Evolutionary conservation across 2,113 vertebrate genomes (phyloP).

Genomic region (Trichomycterus rosablanca): DNA sequence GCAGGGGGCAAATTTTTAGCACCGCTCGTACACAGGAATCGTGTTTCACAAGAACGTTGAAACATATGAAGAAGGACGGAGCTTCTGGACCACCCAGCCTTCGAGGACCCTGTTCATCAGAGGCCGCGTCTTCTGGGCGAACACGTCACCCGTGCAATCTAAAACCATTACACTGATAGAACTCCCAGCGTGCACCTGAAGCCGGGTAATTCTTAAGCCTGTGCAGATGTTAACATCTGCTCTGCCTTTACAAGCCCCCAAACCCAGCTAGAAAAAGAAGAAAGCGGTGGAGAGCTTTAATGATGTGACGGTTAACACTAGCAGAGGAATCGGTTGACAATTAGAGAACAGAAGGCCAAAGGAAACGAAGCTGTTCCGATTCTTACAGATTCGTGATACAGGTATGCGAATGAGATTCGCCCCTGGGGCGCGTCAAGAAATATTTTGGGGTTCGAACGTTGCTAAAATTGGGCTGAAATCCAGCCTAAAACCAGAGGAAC

Average conservation of each 20-base stretch:
- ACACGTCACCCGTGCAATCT: conserved; percentile 74
- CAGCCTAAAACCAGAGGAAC: no score
- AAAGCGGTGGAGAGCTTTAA: no score
- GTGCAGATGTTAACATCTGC: conserved; percentile 97
- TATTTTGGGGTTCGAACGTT: no score
- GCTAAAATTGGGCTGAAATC: no score
- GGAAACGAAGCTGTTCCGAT: no score
- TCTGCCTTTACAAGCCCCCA: conserved; percentile 93
- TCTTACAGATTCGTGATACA: no score
- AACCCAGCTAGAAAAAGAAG: conserved; percentile 51
- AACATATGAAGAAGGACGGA: background rate
- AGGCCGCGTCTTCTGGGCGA: conserved; percentile 48
- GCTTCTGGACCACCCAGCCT: conserved; percentile 10
- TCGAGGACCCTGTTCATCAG: background rate
- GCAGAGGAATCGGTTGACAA: no score
- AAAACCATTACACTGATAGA: conserved; percentile 81
- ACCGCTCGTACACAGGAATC: background rate
- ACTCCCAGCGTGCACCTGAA: conserved; percentile 84
- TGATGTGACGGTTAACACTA: no score
- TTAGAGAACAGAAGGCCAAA: no score
- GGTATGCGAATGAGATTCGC: no score
- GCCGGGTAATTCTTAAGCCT: conserved; percentile 91
- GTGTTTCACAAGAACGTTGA: background rate
- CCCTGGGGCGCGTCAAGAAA: no score
- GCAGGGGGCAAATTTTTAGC: no score